These are phyloP conservation scores for Apamea anceps DNA, from an alignment of 2,888 invertebrate species.

Conservation along the genomic window DNA sequence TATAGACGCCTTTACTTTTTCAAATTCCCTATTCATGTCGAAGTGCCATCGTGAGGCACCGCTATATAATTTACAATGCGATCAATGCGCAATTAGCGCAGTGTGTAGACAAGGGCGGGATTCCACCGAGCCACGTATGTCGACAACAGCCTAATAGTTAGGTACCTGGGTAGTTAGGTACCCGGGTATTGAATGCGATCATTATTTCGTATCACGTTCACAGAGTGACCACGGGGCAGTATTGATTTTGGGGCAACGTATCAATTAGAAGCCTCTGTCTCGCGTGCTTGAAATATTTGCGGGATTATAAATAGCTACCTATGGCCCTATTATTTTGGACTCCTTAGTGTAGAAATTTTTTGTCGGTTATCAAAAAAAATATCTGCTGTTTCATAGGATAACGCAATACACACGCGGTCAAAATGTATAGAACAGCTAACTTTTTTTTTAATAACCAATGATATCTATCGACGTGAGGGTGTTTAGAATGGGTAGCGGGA, in stretches of 20 bases:
- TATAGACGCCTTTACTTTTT: not conserved
- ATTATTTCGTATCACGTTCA: constrained; percentile 80
- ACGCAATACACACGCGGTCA: too few relatives aligned
- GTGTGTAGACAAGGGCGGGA: constrained; percentile 40
- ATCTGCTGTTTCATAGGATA: too few relatives aligned
- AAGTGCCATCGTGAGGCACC: constrained; percentile 22
- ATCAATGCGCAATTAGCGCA: constrained; percentile 63
- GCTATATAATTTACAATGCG: constrained; percentile 56
- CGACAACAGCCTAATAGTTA: constrained; percentile 35
- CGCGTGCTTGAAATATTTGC: constrained; percentile 38
- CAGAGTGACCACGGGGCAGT: constrained; percentile 67
- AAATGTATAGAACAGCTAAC: too few relatives aligned
- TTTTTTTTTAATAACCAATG: too few relatives aligned
- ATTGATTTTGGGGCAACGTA: constrained; percentile 76
- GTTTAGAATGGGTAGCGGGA: too few relatives aligned
- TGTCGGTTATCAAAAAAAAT: too few relatives aligned
- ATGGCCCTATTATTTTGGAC: too few relatives aligned
- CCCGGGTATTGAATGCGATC: constrained; percentile 67
- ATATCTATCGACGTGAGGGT: too few relatives aligned
- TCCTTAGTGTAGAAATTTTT: too few relatives aligned
- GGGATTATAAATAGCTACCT: constrained; percentile 20
- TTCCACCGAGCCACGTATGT: constrained; percentile 27
- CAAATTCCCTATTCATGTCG: constrained; percentile 28
- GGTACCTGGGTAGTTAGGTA: constrained; percentile 51
- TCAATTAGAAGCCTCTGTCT: constrained; percentile 76